A percentile compares a stretch with the other conserved stretches of the same genome.
Conservation (phyloP, 2,888 invertebrate genomes). For the Campopleginae sp. region DNA sequence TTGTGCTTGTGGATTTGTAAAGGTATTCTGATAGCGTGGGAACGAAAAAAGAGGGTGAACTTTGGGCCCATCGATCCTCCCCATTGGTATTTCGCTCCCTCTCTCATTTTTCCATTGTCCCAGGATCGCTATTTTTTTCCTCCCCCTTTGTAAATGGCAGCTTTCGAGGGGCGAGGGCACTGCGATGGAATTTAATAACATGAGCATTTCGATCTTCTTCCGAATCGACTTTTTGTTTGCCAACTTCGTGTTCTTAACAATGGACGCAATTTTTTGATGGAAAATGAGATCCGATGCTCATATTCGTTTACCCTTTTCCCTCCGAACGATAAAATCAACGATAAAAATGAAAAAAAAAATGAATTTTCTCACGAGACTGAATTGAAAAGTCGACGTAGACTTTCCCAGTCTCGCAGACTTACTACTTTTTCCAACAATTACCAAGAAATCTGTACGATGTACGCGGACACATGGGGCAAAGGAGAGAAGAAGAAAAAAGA, state of each 20-base stretch:
- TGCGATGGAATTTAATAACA: neutral
- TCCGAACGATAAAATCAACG: neutral
- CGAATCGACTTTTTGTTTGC: neutral
- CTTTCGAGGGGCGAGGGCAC: neutral
- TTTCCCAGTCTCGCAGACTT: slow-evolving; percentile 38
- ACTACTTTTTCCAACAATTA: slow-evolving; percentile 37
- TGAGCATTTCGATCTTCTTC: slow-evolving; percentile 4
- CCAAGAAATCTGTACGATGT: slow-evolving; percentile 53
- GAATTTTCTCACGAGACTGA: slow-evolving; percentile 31
- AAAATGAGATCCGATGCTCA: neutral
- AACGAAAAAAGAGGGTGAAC: slow-evolving; percentile 74
- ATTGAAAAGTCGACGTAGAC: slow-evolving; percentile 36
- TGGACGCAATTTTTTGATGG: neutral
- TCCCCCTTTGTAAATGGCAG: slow-evolving; percentile 57
- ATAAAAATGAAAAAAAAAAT: neutral
- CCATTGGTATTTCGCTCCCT: slow-evolving; percentile 28
- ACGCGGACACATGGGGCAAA: slow-evolving; percentile 1
- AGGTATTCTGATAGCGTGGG: slow-evolving; percentile 75
- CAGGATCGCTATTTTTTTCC: slow-evolving; percentile 66
- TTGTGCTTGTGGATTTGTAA: slow-evolving; percentile 44
- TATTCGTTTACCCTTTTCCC: neutral
- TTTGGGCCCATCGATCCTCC: slow-evolving; percentile 60
- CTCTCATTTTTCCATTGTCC: slow-evolving; percentile 27
- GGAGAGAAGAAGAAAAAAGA: slow-evolving; percentile 23
- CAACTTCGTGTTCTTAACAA: neutral